Percentiles rank a stretch among this genome's conserved stretches.
These are phyloP conservation scores for Eulemur albifrons DNA, from an alignment of 2,797 vertebrate genomes.

Conservation along the genomic window DNA sequence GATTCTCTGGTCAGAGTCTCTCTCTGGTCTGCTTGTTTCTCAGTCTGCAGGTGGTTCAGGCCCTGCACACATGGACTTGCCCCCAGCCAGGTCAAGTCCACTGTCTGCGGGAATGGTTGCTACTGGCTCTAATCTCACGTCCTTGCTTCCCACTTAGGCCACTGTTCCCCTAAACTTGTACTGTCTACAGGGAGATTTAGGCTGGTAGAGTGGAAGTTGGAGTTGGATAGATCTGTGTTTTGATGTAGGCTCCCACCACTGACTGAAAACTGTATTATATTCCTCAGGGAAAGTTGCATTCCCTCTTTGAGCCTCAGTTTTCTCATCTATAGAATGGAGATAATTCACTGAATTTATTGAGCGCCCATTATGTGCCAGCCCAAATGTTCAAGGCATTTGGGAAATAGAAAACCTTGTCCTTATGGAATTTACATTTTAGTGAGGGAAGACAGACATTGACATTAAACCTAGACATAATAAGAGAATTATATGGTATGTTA, in stretches of 20 bases:
- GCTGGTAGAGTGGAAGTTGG: neutral
- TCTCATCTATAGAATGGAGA: neutral
- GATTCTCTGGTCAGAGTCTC: conserved; percentile 19
- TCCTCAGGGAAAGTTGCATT: neutral
- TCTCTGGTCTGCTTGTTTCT: neutral
- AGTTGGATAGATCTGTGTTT: conserved; percentile 1
- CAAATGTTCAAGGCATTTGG: neutral
- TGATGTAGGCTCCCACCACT: neutral
- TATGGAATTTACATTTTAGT: conserved; percentile 33
- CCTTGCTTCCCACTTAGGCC: neutral
- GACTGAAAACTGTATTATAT: neutral
- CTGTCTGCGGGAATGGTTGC: neutral
- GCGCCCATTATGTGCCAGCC: neutral
- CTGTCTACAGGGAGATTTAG: conserved; percentile 2
- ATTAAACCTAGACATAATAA: neutral
- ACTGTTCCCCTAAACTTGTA: neutral
- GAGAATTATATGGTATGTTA: conserved; percentile 23
- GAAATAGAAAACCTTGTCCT: conserved; percentile 16
- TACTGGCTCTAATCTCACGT: neutral
- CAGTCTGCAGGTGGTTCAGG: neutral
- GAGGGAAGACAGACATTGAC: neutral
- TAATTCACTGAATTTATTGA: neutral
- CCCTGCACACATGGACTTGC: neutral
- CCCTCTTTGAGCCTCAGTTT: neutral
- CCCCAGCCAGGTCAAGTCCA: neutral